These are phyloP conservation scores for Gymnoscopelus braueri DNA, from an alignment of 2,797 vertebrate genomes.

Conservation along the genomic window DNA sequence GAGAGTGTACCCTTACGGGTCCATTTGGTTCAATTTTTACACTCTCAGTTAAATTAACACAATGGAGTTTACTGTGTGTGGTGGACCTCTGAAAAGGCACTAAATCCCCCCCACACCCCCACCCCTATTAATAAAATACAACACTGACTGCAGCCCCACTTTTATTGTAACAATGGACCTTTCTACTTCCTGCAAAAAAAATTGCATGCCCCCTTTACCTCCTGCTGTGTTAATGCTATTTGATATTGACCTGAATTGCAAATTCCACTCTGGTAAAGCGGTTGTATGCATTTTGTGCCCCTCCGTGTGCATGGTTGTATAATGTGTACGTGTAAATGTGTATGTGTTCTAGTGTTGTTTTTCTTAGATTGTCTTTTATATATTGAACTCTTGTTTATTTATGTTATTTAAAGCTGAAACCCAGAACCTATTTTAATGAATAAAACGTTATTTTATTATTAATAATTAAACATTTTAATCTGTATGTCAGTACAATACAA, in stretches of 20 bases:
- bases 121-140: background rate
- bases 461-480: too few species aligned
- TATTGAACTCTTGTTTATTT: background rate
- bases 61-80: background rate
- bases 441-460: too few species aligned
- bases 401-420: too few species aligned
- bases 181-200: conserved; percentile 17
- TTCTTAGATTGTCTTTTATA: background rate
- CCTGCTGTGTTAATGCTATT: conserved; percentile 44
- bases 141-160: conserved; percentile 4
- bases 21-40: too few species aligned
- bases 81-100: conserved; percentile 15
- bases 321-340: background rate
- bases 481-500: too few species aligned
- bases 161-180: conserved; percentile 23
- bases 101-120: background rate
- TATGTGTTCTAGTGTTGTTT: background rate
- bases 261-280: conserved; percentile 26
- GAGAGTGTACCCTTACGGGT: too few species aligned
- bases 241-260: conserved; percentile 42
- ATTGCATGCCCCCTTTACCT: conserved; percentile 8
- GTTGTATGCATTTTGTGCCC: conserved; percentile 5
- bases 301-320: background rate
- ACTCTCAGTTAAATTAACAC: too few species aligned
- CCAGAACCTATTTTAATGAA: background rate